Evolutionary conservation across 1,140 invertebrate species (phyloP).

Genomic region (Meloidogyne chitwoodi): DNA sequence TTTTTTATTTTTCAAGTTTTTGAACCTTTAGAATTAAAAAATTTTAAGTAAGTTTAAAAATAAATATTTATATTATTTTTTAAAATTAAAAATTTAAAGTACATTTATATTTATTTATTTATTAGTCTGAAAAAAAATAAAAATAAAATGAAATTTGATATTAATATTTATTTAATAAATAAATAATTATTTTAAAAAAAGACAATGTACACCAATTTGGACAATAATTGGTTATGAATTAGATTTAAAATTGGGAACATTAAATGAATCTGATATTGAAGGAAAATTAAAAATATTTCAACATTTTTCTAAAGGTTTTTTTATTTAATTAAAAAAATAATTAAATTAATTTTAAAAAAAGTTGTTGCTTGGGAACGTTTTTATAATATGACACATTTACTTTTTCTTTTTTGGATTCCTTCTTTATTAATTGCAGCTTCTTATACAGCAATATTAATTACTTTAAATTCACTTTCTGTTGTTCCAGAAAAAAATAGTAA

Average conservation of each 20-base stretch:
- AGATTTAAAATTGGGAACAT: slow-evolving; percentile 38
- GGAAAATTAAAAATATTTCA: slow-evolving; percentile 24
- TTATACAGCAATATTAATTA: slow-evolving; percentile 42
- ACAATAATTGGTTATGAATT: slow-evolving; percentile 52
- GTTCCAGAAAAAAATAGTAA: slow-evolving; percentile 22
- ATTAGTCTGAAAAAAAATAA: too few relatives aligned
- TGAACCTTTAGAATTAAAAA: slow-evolving; percentile 45
- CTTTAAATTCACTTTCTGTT: slow-evolving; percentile 42
- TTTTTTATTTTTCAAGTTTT: slow-evolving; percentile 51
- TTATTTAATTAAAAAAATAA: background rate
- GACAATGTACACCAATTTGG: slow-evolving; percentile 51
- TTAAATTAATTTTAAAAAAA: background rate
- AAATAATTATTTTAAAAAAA: slow-evolving; percentile 12
- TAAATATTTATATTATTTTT: too few relatives aligned
- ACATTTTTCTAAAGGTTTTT: slow-evolving; percentile 21
- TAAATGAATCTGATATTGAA: slow-evolving; percentile 8
- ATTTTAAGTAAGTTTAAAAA: slow-evolving; percentile 53
- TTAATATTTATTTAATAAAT: too few relatives aligned
- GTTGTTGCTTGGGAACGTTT: slow-evolving; percentile 39
- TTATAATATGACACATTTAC: slow-evolving; percentile 49
- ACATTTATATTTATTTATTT: background rate
- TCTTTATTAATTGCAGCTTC: slow-evolving; percentile 47
- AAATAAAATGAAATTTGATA: too few relatives aligned
- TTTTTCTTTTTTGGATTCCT: slow-evolving; percentile 58
- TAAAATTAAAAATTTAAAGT: too few relatives aligned